Conservation (phyloP, 1,140 invertebrate genomes). For the Psix sp. region DNA sequence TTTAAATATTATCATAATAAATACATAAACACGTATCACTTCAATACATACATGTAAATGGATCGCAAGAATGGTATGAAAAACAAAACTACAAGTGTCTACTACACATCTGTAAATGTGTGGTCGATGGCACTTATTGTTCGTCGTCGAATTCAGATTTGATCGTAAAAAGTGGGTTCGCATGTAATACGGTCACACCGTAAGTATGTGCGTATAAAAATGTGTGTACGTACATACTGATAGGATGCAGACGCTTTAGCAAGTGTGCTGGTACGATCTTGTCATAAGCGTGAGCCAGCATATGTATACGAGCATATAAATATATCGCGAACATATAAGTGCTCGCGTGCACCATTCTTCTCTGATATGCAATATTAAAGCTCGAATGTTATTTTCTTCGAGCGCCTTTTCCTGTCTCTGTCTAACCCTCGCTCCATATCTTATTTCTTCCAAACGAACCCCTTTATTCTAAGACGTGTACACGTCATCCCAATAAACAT, state of each 20-base stretch:
- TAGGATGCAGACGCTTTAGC: slow-evolving; percentile 22
- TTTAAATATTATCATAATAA: no score
- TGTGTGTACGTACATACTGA: slow-evolving; percentile 48
- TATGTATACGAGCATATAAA: slow-evolving; percentile 42
- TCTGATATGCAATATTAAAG: slow-evolving; percentile 61
- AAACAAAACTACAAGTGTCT: no score
- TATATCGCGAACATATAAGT: slow-evolving; percentile 57
- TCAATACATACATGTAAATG: no score
- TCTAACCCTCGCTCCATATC: slow-evolving; percentile 49
- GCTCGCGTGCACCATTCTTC: slow-evolving; percentile 58
- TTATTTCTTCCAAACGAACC: slow-evolving; percentile 57
- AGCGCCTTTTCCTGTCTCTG: slow-evolving; percentile 50
- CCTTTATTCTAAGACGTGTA: slow-evolving; percentile 47
- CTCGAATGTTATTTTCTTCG: slow-evolving; percentile 59
- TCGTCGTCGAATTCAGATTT: no score
- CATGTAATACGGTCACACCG: slow-evolving; percentile 22
- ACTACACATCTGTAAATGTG: no score
- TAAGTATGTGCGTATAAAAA: slow-evolving; percentile 11
- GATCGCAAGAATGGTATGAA: no score
- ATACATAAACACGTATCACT: no score
- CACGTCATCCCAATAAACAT: slow-evolving; percentile 56
- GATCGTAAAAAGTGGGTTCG: slow-evolving; percentile 38
- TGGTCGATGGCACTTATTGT: no score
- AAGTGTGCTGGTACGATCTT: slow-evolving; percentile 38
- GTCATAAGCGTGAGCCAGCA: slow-evolving; percentile 46